Evolutionary conservation across 1,140 invertebrate genomes (phyloP).

Genomic region (Zaprionus gabonicus): DNA sequence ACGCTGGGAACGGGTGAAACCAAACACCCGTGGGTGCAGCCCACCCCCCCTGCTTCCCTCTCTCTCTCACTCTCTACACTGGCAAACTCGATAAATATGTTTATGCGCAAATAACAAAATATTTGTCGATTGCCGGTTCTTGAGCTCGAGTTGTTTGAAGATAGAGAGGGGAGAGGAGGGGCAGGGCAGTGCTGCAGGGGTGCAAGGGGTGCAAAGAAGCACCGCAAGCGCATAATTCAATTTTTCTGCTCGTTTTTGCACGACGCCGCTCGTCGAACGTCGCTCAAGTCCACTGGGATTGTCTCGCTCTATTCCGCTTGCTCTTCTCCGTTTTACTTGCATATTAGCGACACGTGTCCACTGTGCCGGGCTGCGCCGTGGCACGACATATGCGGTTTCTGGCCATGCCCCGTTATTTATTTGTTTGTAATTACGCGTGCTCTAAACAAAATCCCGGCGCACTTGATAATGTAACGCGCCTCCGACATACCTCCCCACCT

Average conservation of each 20-base stretch:
- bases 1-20: conserved; percentile 75
- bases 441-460: conserved; percentile 75
- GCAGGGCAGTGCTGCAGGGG: conserved; percentile 33
- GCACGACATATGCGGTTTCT: conserved; percentile 62
- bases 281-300: conserved; percentile 74
- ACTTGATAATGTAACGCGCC: conserved; percentile 61
- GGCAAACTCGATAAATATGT: conserved; percentile 81
- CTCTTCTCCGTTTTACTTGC: conserved; percentile 29
- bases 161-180: conserved; percentile 7
- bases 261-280: conserved; percentile 69
- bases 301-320: not conserved
- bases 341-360: conserved; percentile 80
- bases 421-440: conserved; percentile 83
- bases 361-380: conserved; percentile 5
- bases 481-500: not conserved
- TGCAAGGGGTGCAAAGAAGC: conserved; percentile 44
- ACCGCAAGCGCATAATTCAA: conserved; percentile 84
- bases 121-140: conserved; percentile 77
- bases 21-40: conserved; percentile 78
- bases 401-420: conserved; percentile 59
- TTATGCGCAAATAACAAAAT: conserved; percentile 83
- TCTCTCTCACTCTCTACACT: not conserved
- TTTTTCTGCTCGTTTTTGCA: conserved; percentile 83
- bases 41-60: not conserved
- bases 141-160: conserved; percentile 17